These are phyloP conservation scores for Luperina nickerlii DNA, from an alignment of 2,888 invertebrate species.

Conservation along the genomic window DNA sequence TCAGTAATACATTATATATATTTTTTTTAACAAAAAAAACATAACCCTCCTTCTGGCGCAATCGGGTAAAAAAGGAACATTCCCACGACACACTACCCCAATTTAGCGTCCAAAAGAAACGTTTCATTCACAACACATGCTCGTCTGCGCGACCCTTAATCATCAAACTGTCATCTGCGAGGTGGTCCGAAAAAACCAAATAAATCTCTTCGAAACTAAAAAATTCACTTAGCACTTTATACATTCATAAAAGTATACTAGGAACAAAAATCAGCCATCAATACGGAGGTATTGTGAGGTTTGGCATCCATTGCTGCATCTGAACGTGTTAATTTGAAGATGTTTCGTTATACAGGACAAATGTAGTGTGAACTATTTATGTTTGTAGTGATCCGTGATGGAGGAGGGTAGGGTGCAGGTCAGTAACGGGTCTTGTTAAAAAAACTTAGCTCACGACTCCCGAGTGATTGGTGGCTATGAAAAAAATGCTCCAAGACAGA, in stretches of 20 bases:
- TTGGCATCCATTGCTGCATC: conserved; percentile 62
- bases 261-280: conserved; percentile 44
- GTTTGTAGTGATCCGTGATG: conserved; percentile 62
- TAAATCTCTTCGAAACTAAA: conserved; percentile 68
- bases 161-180: conserved; percentile 70
- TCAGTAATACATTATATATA: too few relatives aligned
- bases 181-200: conserved; percentile 77
- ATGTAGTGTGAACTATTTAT: conserved; percentile 65
- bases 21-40: too few relatives aligned
- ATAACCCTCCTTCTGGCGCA: too few relatives aligned
- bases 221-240: conserved; percentile 78
- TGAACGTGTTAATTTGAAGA: conserved; percentile 37
- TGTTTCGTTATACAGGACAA: conserved; percentile 43
- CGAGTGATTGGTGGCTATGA: conserved; percentile 80
- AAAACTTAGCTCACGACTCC: conserved; percentile 86
- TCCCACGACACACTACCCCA: conserved; percentile 65
- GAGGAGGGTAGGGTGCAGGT: conserved; percentile 75
- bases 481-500: conserved; percentile 79
- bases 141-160: conserved; percentile 72
- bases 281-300: conserved; percentile 32
- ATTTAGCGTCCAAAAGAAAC: conserved; percentile 55
- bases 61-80: conserved; percentile 13
- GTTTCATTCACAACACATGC: conserved; percentile 72
- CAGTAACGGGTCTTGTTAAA: conserved; percentile 82
- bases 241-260: conserved; percentile 69